Conservation (phyloP, 2,113 vertebrate genomes). For the Antechinus flavipes region DNA sequence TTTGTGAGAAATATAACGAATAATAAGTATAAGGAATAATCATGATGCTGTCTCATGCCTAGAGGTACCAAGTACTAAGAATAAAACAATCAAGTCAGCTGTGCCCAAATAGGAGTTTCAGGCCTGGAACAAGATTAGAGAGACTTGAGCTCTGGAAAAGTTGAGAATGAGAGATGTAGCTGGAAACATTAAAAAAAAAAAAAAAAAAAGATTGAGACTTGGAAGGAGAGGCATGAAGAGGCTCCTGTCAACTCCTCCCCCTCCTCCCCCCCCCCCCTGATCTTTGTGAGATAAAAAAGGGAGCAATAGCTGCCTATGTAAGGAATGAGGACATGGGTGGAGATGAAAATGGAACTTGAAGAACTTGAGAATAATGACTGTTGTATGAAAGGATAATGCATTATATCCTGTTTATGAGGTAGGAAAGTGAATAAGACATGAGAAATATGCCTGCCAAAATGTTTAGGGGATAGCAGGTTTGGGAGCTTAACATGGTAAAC, state of each 20-base stretch:
- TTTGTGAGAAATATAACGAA: background rate
- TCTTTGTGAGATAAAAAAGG: background rate
- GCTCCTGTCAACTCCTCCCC: background rate
- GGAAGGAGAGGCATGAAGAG: background rate
- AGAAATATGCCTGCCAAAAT: background rate
- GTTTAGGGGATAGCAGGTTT: background rate
- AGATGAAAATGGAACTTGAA: background rate
- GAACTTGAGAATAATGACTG: background rate
- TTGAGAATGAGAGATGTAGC: background rate
- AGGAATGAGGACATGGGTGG: background rate
- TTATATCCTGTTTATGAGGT: background rate
- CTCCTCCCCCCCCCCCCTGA: background rate
- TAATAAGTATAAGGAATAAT: background rate
- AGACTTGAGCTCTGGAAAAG: background rate
- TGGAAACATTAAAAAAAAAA: background rate
- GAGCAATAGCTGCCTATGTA: too few species aligned
- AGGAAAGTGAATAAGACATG: background rate
- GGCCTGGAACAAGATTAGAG: background rate
- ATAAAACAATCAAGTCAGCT: background rate
- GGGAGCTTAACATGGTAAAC: background rate
- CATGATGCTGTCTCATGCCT: background rate
- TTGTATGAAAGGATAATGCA: background rate
- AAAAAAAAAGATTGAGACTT: background rate
- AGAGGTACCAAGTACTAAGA: background rate
- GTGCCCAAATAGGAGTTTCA: background rate